These are phyloP conservation scores for Hippocampus mohnikei DNA, from an alignment of 2,113 vertebrate genomes.

Conservation along the genomic window DNA sequence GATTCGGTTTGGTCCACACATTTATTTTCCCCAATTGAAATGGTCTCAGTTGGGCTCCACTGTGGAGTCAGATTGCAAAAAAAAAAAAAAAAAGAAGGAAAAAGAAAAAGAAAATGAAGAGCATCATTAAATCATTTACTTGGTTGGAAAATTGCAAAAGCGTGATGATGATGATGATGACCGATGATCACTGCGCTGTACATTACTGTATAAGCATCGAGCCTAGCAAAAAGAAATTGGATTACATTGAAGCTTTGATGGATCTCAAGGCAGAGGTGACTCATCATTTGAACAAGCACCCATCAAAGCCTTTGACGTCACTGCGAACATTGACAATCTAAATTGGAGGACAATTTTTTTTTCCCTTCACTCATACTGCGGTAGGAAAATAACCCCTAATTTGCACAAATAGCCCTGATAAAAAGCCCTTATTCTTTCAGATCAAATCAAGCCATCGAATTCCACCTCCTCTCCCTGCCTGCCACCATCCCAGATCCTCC, in stretches of 20 bases:
- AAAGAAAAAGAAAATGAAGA: not conserved
- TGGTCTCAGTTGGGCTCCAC: not conserved
- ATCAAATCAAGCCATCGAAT: constrained; percentile 42
- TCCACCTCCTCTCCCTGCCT: not conserved
- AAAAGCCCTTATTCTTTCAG: constrained; percentile 12
- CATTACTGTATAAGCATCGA: not conserved
- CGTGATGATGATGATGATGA: not conserved
- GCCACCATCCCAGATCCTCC: not conserved
- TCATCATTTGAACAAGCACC: constrained; percentile 30
- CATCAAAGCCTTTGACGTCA: constrained; percentile 40
- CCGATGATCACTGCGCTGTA: not conserved
- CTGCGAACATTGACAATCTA: constrained; percentile 20
- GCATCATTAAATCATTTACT: not conserved
- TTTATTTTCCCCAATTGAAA: not conserved
- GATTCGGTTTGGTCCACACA: not conserved
- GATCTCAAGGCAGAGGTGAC: constrained; percentile 3
- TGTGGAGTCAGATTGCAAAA: not conserved
- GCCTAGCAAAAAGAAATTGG: not conserved
- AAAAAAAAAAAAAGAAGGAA: not conserved
- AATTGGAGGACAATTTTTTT: constrained; percentile 40
- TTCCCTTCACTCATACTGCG: constrained; percentile 28
- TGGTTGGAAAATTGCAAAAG: not conserved
- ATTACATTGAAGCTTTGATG: not conserved
- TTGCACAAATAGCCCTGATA: constrained; percentile 52
- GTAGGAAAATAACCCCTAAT: constrained; percentile 53